Base-by-base conservation (phyloP, 2,113 vertebrate genomes). In the Cephalopholis sonnerati region DNA sequence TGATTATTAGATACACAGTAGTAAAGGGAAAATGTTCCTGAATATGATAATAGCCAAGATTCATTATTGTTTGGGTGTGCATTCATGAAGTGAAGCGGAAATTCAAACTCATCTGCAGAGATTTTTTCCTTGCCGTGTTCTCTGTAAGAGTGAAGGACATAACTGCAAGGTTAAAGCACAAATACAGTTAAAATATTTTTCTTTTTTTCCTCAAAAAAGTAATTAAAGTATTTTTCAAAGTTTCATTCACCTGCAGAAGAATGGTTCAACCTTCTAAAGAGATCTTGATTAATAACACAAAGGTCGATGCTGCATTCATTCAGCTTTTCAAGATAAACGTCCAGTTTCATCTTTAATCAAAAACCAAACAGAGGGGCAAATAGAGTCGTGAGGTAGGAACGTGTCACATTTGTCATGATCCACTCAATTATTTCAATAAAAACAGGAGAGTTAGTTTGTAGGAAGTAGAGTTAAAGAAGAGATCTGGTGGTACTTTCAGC, bases 31-130 rank as follows among this genome's bases (percentile, higher is more conserved):
- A 87, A 74, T 53, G 74, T 69, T 62, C 29, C n/a, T 17, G 41
- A 44, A 66, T 27, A 11, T 69, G 54, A 84, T 83, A 66, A 87
- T 24, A 74, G 76, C 11, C 13, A 17, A 16, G 46, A 54, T 66
- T 74, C 24, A 32, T 62, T 67, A 27, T 54, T 59, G 77, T 81
- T 77, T 65, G 65, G 44, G 11, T 88, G 70, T 70, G 11, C 62
- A 53, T 78, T 86, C 57, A 72, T 27, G 57, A 78, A 65, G n/a
- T 29, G 2, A 27, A 27, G 46, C 27, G 9, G 4, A 48, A 71
- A n/a, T 48, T 48, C 13, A 50, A 79, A 64, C 27, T 54, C 6
- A 51, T 54, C 29, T 63, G n/a, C 54, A 82, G 2, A 15, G 2
- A 18, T 41, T 27, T 73, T 18, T 41, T 51, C 48, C 18, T 20